Conservation (phyloP, 2,113 vertebrate genomes). For the Caracal caracal region DNA sequence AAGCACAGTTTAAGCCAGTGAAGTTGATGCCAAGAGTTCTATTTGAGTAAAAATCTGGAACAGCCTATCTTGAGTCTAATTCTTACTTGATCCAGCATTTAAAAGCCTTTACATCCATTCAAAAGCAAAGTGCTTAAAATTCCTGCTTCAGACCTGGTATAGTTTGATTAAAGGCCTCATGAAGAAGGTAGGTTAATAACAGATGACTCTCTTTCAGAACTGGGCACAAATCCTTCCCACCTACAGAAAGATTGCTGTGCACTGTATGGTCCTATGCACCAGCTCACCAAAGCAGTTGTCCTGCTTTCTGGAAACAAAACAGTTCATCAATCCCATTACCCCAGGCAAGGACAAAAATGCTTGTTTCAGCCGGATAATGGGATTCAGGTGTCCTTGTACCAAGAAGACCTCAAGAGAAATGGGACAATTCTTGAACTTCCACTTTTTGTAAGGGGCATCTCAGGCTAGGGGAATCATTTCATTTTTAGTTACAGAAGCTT, state of each 20-base stretch:
- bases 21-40: conserved; percentile 23
- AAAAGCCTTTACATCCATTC: background rate
- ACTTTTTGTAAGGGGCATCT: conserved; percentile 77
- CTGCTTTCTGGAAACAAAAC: conserved; percentile 76
- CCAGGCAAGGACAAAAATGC: conserved; percentile 81
- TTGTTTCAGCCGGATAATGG: conserved; percentile 75
- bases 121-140: conserved; percentile 48
- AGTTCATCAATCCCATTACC: conserved; percentile 78
- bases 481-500: conserved; percentile 85
- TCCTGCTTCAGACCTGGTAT: background rate
- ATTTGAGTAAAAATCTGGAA: conserved; percentile 40
- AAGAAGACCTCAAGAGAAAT: conserved; percentile 82
- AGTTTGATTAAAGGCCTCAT: conserved; percentile 57
- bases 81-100: conserved; percentile 61
- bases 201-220: conserved; percentile 42
- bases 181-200: conserved; percentile 33
- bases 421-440: conserved; percentile 80
- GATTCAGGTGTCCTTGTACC: conserved; percentile 85
- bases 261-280: conserved; percentile 47
- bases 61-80: background rate
- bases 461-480: conserved; percentile 82
- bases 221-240: conserved; percentile 59
- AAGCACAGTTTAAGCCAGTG: conserved; percentile 37
- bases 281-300: conserved; percentile 52
- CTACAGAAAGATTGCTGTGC: conserved; percentile 51